Evolutionary conservation across 2,113 vertebrate species (phyloP), one percentile per base, ranked within the genome.

Genomic region (Ramphastos sulfuratus): DNA sequence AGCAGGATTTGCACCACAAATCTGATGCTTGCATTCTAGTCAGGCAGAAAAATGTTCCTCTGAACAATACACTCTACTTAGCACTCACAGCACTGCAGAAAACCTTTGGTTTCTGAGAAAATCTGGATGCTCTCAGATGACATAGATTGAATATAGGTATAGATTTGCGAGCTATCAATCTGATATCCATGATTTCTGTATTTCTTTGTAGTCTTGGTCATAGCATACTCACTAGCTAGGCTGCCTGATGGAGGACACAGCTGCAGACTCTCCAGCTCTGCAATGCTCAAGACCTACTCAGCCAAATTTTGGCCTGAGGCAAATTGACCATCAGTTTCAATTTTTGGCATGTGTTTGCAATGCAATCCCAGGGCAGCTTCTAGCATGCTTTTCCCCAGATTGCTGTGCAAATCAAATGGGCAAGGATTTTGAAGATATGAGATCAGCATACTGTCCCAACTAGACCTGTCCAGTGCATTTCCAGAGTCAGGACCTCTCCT

Each of bases 101-200:
- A 46, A 52, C 10, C 6, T 64, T 82, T n/a, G 4, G 11, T 50
- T 77, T 59, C 71, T 58, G 28, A 71, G 39, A 88, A 76, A 76
- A 76, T 24, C 55, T 3, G 11, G 18, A 7, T 42, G 14, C 42
- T 74, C 23, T 44, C 60, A 78, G 31, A 20, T 63, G 7, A 35
- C 6, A 63, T 3, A 12, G 27, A 61, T 13, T 15, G 30, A 39
- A 11, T 39, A 39, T 39, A 39, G 37, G 10, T 39, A 39, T 11
- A 39, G 37, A 39, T 39, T 39, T 39, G 37, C 9, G n/a, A 79
- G 61, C n/a, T 0, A 1, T 30, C 1, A 0, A 4, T n/a, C 37
- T 65, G 63, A 74, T 31, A 24, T 58, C 19, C 5, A 1, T 2
- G 4, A 35, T 42, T 10, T 37, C 15, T 1, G 0, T 19, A 30